Evolutionary conservation across 2,797 vertebrate genomes (phyloP).

Genomic region (Muscicapa striata): DNA sequence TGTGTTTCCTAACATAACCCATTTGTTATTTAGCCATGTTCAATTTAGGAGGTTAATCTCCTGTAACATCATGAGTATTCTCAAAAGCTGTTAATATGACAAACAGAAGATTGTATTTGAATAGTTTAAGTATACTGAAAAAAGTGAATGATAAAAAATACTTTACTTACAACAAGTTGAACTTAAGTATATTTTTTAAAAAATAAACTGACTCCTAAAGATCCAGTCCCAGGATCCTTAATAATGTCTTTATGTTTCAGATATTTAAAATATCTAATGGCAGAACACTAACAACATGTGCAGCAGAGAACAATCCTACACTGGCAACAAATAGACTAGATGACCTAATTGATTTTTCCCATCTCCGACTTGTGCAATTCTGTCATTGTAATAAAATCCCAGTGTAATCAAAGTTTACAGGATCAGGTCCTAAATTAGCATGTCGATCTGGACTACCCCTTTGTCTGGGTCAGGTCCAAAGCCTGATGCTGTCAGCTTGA

Average conservation of each 20-base stretch:
- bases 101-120: not conserved
- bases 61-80: not conserved
- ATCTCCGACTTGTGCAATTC: conserved; percentile 15
- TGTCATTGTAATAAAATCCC: conserved; percentile 48
- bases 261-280: not conserved
- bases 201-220: not conserved
- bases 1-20: not conserved
- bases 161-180: not conserved
- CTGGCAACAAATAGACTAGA: conserved; percentile 18
- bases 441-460: not conserved
- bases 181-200: not conserved
- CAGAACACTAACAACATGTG: not conserved
- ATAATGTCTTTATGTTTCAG: not conserved
- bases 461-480: conserved; percentile 6
- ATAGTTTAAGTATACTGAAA: not conserved
- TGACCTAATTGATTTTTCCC: conserved; percentile 63
- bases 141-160: not conserved
- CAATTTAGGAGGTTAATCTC: not conserved
- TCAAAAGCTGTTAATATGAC: conserved; percentile 38
- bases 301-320: conserved; percentile 16
- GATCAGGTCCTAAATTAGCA: conserved; percentile 32
- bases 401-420: conserved; percentile 29
- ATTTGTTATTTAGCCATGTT: not conserved
- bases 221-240: not conserved
- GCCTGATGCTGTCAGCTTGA: conserved; percentile 34